phyloP scores from a whole-genome alignment of 2,797 vertebrate genomes.

The Semaprochilodus insignis region DNA sequence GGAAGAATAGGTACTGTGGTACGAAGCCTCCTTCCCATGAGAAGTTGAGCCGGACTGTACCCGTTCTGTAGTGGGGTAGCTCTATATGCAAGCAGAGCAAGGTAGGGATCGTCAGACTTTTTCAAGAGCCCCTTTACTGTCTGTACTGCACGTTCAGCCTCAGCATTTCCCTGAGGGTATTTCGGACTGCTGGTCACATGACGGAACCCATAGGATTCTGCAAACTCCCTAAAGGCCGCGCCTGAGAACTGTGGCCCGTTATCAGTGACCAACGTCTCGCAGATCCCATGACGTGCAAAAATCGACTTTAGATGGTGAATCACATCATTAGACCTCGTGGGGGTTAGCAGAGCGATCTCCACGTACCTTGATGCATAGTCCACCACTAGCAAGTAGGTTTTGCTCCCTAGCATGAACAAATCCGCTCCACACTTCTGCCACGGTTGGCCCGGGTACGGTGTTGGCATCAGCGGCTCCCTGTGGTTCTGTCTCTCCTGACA shows the following conservation, averaged over 20 bases:
- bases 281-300: too few relatives aligned
- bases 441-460: slow-evolving; percentile 5
- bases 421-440: slow-evolving; percentile 36
- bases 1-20: slow-evolving; percentile 13
- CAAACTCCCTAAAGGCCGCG: too few relatives aligned
- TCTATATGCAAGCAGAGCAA: slow-evolving; percentile 21
- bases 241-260: too few relatives aligned
- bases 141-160: not conserved
- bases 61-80: slow-evolving; percentile 1
- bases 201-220: not conserved
- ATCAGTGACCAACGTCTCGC: too few relatives aligned
- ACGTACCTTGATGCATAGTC: slow-evolving; percentile 47
- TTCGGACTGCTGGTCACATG: slow-evolving; percentile 22
- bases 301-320: slow-evolving; percentile 16
- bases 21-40: slow-evolving; percentile 34
- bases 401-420: slow-evolving; percentile 26
- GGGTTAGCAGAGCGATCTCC: slow-evolving; percentile 28
- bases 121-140: slow-evolving; percentile 30
- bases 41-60: slow-evolving; percentile 9
- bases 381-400: slow-evolving; percentile 32
- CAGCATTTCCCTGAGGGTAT: slow-evolving; percentile 5
- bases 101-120: slow-evolving; percentile 6
- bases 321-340: slow-evolving; percentile 27
- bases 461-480: slow-evolving; percentile 25
- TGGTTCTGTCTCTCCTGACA: slow-evolving; percentile 27